These are phyloP conservation scores for Cyprichromis sp. DNA, from an alignment of 2,113 vertebrate genomes.

Conservation along the genomic window DNA sequence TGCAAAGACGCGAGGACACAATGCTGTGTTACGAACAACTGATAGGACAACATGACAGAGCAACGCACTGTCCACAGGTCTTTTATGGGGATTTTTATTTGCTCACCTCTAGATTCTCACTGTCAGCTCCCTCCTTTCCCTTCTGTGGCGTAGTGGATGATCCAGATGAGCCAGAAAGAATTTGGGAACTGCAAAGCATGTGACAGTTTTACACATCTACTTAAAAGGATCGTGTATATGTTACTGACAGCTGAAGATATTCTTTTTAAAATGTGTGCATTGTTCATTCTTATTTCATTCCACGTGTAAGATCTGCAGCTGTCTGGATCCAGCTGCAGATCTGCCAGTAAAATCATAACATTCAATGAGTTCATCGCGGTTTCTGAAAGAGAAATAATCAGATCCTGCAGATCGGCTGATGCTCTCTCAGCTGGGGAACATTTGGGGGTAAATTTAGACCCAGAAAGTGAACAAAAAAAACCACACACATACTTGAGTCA, in stretches of 20 bases:
- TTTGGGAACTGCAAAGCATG: constrained; percentile 78
- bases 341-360: constrained; percentile 14
- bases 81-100: background rate
- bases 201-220: background rate
- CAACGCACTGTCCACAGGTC: background rate
- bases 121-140: constrained; percentile 82
- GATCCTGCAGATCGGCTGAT: background rate
- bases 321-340: background rate
- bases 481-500: background rate
- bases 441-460: constrained; percentile 22
- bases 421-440: background rate
- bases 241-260: background rate
- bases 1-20: constrained; percentile 39
- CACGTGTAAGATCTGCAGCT: background rate
- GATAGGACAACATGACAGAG: background rate
- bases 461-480: background rate
- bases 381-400: constrained; percentile 43
- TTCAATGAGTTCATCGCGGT: background rate
- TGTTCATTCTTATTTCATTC: background rate
- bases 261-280: background rate
- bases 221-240: background rate
- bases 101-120: constrained; percentile 83
- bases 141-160: constrained; percentile 75
- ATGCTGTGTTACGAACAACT: background rate
- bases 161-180: constrained; percentile 72